Base-by-base conservation (phyloP, 2,113 vertebrate species). In the Isurus oxyrinchus region DNA sequence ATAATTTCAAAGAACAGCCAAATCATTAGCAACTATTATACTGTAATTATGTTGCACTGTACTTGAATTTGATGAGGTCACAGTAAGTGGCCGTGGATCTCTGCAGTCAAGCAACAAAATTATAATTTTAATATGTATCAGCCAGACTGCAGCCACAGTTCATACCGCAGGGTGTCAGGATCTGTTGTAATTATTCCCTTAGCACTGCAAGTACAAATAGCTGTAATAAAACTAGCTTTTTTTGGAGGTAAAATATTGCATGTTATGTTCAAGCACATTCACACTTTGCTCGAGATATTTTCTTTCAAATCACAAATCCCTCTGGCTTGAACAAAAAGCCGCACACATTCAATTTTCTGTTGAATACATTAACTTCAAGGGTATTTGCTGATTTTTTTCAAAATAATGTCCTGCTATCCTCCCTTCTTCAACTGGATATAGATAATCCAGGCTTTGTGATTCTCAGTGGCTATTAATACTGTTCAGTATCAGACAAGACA, bases 1-100 rank as follows among this genome's bases (percentile, higher is more conserved):
- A 91, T 31, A 91, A 91, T 14, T 55, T 91, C 88, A 91, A 57
- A 59, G 13, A 59, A 10, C 25, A 35, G 53, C 23, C 88, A 91
- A 35, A 91, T 59, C 88, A 91, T 91, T 91, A 91, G 57, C 21
- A 25, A 55, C 53, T 35, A 31, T 59, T 91, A 91, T 14, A 91
- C 55, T 59, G 27, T 59, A 91, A 57, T 59, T 91, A 91, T 59
- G 25, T 57, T 90, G 19, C 79, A 81, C n/a, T 81, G 79, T 40
- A 79, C 87, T 90, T 90, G 53, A 57, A 87, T 90, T 90, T 90
- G 87, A 90, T 90, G 49, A 57, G 25, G 44, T 90, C 87, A 90
- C 87, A 57, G 23, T 59, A 90, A 57, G 49, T 90, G 87, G 87
- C 55, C 27, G 31, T 53, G 87, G 87, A 25, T 90, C 53, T 4